These are phyloP conservation scores for Adelosebastes latens DNA, from an alignment of 2,797 vertebrate species.

Conservation along the genomic window DNA sequence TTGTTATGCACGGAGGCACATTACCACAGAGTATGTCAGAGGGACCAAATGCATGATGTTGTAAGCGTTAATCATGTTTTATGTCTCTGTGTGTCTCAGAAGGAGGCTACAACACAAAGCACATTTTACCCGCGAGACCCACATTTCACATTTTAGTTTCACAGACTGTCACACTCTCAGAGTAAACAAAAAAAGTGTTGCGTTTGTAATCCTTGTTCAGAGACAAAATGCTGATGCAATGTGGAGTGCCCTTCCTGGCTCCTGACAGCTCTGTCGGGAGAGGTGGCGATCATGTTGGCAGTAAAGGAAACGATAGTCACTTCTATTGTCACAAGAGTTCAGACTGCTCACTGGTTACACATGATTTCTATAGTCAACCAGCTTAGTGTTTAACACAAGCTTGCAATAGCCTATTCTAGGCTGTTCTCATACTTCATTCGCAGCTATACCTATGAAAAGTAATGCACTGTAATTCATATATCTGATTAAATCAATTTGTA, in stretches of 20 bases:
- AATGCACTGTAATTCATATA: no score
- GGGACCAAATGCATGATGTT: not conserved
- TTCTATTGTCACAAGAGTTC: not conserved
- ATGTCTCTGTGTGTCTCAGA: not conserved
- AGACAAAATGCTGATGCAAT: constrained; percentile 11
- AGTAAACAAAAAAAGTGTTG: not conserved
- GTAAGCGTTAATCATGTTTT: not conserved
- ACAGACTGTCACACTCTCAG: not conserved
- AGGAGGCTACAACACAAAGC: not conserved
- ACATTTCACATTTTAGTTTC: constrained; percentile 19
- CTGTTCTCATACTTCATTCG: no score
- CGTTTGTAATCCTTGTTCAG: not conserved
- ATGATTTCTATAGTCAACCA: not conserved
- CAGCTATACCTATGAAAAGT: no score
- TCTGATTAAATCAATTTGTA: no score
- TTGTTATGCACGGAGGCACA: not conserved
- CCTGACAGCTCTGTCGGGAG: constrained; percentile 11
- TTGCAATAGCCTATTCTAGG: no score
- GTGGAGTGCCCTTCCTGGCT: not conserved
- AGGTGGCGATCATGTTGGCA: not conserved
- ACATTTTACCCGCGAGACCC: not conserved
- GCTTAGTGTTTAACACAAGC: not conserved
- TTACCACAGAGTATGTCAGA: not conserved
- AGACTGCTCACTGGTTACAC: not conserved
- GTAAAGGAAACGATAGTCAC: not conserved